These are phyloP conservation scores for Spilogale gracilis DNA, from an alignment of 2,113 vertebrate species.

Conservation along the genomic window DNA sequence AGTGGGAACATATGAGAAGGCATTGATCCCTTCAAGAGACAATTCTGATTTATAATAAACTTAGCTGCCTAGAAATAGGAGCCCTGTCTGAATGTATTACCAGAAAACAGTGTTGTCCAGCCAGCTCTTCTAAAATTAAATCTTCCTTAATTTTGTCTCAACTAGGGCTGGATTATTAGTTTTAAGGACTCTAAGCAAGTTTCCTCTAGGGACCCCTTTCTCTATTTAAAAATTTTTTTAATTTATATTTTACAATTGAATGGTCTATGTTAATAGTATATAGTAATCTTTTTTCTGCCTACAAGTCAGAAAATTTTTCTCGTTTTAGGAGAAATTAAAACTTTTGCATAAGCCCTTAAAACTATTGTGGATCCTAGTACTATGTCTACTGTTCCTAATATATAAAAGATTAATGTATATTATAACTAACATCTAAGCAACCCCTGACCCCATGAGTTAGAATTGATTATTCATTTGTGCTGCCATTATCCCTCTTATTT, in stretches of 20 bases:
- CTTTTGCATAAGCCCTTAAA: background rate
- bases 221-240: background rate
- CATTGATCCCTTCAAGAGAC: background rate
- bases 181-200: background rate
- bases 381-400: background rate
- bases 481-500: background rate
- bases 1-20: background rate
- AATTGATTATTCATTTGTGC: background rate
- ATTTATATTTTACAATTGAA: slow-evolving; percentile 22
- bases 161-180: background rate
- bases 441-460: background rate
- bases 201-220: background rate
- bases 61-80: background rate
- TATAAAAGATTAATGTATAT: background rate
- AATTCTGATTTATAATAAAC: background rate
- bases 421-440: background rate
- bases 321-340: background rate
- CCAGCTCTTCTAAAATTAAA: background rate
- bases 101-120: background rate
- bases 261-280: background rate
- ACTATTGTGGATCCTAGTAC: background rate
- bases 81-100: background rate
- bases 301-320: background rate
- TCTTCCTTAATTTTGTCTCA: background rate
- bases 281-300: background rate